phyloP scores from a whole-genome alignment of 2,888 invertebrate genomes.

The Zygogramma bicolorata region DNA sequence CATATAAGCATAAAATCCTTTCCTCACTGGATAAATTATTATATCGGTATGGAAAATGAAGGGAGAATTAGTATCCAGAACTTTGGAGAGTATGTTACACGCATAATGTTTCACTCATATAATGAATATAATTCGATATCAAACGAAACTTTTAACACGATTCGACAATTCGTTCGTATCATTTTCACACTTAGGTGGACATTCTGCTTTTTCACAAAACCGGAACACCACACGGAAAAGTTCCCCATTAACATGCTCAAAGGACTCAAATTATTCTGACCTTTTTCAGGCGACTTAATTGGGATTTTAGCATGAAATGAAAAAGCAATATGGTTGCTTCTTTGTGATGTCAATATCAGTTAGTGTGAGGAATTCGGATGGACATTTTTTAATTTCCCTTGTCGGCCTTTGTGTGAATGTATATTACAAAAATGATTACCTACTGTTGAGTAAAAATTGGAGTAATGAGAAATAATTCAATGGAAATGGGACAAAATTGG shows the following conservation, averaged over 20 bases:
- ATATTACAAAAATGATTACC: not conserved
- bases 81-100: not conserved
- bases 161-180: not conserved
- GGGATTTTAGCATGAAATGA: constrained; percentile 31
- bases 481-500: not conserved
- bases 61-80: not conserved
- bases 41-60: not conserved
- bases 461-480: not conserved
- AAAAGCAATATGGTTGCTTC: constrained; percentile 32
- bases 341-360: constrained; percentile 34
- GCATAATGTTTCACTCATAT: not conserved
- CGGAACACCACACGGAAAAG: not conserved
- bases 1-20: not conserved
- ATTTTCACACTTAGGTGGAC: not conserved
- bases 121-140: not conserved
- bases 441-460: not conserved
- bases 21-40: not conserved
- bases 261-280: constrained; percentile 25
- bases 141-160: not conserved
- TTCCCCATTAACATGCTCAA: constrained; percentile 28
- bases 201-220: not conserved
- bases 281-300: constrained; percentile 34
- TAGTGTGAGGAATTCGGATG: not conserved
- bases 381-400: not conserved
- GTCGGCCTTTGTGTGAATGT: not conserved